Evolutionary conservation across 2,113 vertebrate genomes (phyloP), one percentile per base, ranked within the genome.

Genomic region (Sceloporus tristichus): DNA sequence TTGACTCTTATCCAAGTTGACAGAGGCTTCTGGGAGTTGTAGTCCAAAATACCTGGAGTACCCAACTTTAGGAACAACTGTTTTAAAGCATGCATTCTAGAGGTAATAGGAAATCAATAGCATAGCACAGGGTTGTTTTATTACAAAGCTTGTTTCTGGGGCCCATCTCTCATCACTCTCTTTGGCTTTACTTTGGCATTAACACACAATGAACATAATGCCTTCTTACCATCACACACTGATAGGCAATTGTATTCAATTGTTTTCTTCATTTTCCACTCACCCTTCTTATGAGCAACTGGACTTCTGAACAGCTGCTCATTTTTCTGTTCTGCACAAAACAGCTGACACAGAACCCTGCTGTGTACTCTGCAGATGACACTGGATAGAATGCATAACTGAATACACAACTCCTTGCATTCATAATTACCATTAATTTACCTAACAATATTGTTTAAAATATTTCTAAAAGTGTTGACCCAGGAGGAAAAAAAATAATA

Each of bases 281-380:
- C 42, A 56, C 2, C 0, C 59, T 68, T 1, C 29, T 40, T 81
- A 38, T 56, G 38, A 25, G 1, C 40, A 76, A 77, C 62, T 84
- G 85, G 71, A 65, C 74, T 76, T 62, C 80, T 75, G 77, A 89
- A 91, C 89, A 93, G 93, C 89, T 94, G 93, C 91, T 89, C 38
- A 85, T 83, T 87, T 38, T 87, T 68, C 76, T 5, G 70, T 78
- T 85, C 86, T 86, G 40, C 0, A 29, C 16, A 82, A 25, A 89
- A 91, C 90, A 94, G 92, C 85, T 91, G 93, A 90, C 91, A 84
- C 73, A 1, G 76, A 0, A n/a, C 66, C 81, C 68, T 0, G 0
- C 59, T 23, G 16, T 0, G 0, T 79, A 29, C 84, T 59, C 89
- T 91, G 80, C 40, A 81, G 0, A 0, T 40, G 23, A 78, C 73